phyloP scores from a whole-genome alignment of 35 echinoderm and acorn worm species.

The Lytechinus variegatus region DNA sequence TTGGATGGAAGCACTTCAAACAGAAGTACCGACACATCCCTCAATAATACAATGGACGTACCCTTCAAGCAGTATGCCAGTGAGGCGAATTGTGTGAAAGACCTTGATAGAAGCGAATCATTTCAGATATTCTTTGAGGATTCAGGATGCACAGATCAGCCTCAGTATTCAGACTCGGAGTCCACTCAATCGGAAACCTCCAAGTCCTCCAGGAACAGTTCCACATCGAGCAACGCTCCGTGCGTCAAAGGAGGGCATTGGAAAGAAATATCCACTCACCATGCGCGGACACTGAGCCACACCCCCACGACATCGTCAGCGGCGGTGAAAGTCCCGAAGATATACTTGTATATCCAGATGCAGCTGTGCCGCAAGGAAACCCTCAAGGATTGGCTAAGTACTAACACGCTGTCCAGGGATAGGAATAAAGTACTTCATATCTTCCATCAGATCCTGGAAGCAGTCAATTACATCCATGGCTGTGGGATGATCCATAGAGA shows the following conservation, averaged over 20 bases:
- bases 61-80: constrained; percentile 22
- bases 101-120: constrained; percentile 42
- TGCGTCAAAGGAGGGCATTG: background rate
- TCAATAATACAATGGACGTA: background rate
- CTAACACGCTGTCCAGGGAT: constrained; percentile 54
- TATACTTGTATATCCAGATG: constrained; percentile 90
- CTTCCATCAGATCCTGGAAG: constrained; percentile 76
- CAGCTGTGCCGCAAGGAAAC: constrained; percentile 85
- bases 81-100: background rate
- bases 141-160: constrained; percentile 41
- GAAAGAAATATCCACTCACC: background rate
- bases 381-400: constrained; percentile 79
- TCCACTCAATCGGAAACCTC: background rate
- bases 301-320: constrained; percentile 18
- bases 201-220: background rate
- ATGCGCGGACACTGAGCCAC: background rate
- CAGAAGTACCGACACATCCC: background rate
- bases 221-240: background rate
- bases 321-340: constrained; percentile 36
- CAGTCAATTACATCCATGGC: constrained; percentile 81
- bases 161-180: background rate
- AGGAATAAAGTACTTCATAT: constrained; percentile 72
- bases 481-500: constrained; percentile 87
- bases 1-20: constrained; percentile 10
- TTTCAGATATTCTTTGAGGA: constrained; percentile 42